Base-by-base conservation (phyloP, 2,888 invertebrate genomes). In the Protophormia terraenovae region DNA sequence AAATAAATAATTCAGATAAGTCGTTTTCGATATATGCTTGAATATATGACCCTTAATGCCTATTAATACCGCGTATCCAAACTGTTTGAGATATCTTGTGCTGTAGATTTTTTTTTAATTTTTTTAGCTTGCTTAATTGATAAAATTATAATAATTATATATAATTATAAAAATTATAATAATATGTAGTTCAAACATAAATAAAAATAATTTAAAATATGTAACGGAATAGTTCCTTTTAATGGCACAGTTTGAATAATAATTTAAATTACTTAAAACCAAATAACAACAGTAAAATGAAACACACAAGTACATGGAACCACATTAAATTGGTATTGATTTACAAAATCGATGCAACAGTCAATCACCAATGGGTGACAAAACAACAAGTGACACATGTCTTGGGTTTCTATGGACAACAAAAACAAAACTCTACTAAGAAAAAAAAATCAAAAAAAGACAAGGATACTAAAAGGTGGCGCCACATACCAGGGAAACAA, bases 331-430 rank as follows among this genome's bases (percentile, higher is more conserved):
- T 29, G 69, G 55, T 85, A 85, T 82, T 82, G 85, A 82, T 85
- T 82, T 82, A 71, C 85, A 82, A 82, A 85, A 82, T 82, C 82
- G 66, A 71, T 66, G 82, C 75, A 85, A 82, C 58, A 78, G 78
- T 45, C 53, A 58, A 32, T 72, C 67, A n/a, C n/a, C n/a, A 67
- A 69, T 80, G 55, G 41, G 72, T 69, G 47, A 78, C 81, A 78
- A 82, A 85, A 85, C 85, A 85, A 85, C 82, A 82, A 82, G 85
- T 82, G 85, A 82, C 85, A 85, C 82, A 82, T 85, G 85, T 82
- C 82, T 85, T 71, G 41, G 50, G 64, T 79, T 85, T 82, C 82
- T 53, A 62, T 50, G 10, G 38, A 14, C 3, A 64, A 19, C 27
- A 60, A 53, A 64, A n/a, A 47, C 35, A 55, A 67, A 22, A 47